Evolutionary conservation across 1,140 invertebrate species (phyloP), one percentile per base, ranked within the genome.

Genomic region (Hyposmocoma kahamanoa): DNA sequence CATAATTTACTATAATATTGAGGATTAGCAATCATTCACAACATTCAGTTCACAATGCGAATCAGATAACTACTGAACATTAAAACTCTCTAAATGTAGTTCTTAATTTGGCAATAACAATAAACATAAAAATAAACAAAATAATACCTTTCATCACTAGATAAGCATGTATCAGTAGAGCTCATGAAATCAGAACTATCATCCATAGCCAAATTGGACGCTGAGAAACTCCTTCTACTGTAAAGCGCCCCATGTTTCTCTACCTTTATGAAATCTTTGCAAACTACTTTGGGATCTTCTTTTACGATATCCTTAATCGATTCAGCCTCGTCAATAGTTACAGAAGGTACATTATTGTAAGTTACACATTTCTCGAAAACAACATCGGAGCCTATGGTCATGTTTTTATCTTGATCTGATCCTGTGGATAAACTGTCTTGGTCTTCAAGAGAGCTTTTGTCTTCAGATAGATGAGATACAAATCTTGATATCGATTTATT

Each of bases 401-500:
- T n/a, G n/a, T n/a, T n/a, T n/a, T n/a, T n/a, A n/a, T n/a, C n/a
- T n/a, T n/a, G n/a, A n/a, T n/a, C n/a, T n/a, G n/a, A n/a, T n/a
- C n/a, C n/a, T n/a, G n/a, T n/a, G n/a, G n/a, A n/a, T n/a, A n/a
- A n/a, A n/a, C n/a, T n/a, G n/a, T n/a, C 36, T 15, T 54, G 52
- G 28, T 67, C 62, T 0, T 73, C 76, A 13, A 67, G 20, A 9
- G 70, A 78, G 51, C 66, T 72, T 46, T 50, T 69, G 0, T 75
- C 76, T 22, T 81, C 71, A 1, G 83, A 83, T 18, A 86, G 15
- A 56, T 87, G 78, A 0, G 81, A 80, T 3, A 84, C 67, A 13
- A 87, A 77, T 56, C 57, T 75, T 0, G 71, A 72, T 39, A 84
- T 42, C 58, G 78, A 82, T 0, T 67, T 71, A 20, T 53, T 70